phyloP scores from a whole-genome alignment of 2,888 invertebrate species.

The Amphipoea lucens region DNA sequence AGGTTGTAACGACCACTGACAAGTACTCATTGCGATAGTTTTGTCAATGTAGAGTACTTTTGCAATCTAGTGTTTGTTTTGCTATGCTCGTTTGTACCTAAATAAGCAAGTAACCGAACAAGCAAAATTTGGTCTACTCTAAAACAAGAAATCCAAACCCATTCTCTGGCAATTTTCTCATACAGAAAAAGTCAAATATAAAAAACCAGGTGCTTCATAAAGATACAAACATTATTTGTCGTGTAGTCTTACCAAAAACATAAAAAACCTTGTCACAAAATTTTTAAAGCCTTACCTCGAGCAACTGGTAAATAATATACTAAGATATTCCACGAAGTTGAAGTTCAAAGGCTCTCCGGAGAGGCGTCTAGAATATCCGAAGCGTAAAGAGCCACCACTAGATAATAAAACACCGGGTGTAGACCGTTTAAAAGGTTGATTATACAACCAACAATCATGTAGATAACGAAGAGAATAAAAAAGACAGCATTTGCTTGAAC shows the following conservation, averaged over 20 bases:
- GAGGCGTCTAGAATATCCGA: slow-evolving; percentile 74
- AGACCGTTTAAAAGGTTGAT: slow-evolving; percentile 57
- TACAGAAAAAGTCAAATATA: not conserved
- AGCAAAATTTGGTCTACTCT: not conserved
- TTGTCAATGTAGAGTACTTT: slow-evolving; percentile 31
- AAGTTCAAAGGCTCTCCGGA: slow-evolving; percentile 73
- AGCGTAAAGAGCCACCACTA: slow-evolving; percentile 74
- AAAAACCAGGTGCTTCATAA: slow-evolving; percentile 3
- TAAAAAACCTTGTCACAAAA: slow-evolving; percentile 23
- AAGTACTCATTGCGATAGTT: slow-evolving; percentile 9
- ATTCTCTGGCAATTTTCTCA: not conserved
- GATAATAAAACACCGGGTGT: slow-evolving; percentile 67
- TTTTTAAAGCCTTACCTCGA: slow-evolving; percentile 38
- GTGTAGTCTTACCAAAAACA: not conserved
- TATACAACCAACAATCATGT: slow-evolving; percentile 58
- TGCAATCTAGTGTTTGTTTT: slow-evolving; percentile 14
- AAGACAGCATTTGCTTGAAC: slow-evolving; percentile 54
- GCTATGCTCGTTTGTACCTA: not conserved
- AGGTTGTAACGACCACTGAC: slow-evolving; percentile 11
- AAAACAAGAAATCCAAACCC: not conserved
- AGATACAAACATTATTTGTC: slow-evolving; percentile 14
- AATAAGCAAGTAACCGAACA: not conserved
- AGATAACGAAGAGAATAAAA: slow-evolving; percentile 56
- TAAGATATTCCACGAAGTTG: slow-evolving; percentile 70
- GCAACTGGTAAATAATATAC: slow-evolving; percentile 69